phyloP scores from a whole-genome alignment of 64 coral and sea anemone genomes.

The Dendronephthya gigantea region DNA sequence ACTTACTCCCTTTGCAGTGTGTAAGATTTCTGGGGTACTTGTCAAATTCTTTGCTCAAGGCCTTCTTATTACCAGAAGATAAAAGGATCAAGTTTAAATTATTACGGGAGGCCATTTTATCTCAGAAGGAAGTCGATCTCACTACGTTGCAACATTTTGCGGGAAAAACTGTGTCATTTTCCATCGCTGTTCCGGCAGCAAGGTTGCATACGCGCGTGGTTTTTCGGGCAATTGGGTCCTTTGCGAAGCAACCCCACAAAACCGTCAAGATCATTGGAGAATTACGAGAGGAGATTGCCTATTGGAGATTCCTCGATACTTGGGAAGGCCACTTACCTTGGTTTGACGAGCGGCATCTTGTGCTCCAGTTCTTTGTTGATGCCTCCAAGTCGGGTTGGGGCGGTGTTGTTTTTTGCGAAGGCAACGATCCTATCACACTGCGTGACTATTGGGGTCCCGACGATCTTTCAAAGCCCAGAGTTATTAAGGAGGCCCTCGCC shows the following conservation, averaged over 20 bases:
- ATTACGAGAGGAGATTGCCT: not conserved
- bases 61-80: slow-evolving; percentile 2
- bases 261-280: not conserved
- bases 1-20: not conserved
- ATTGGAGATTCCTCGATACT: not conserved
- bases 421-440: not conserved
- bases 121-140: not conserved
- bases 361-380: not conserved
- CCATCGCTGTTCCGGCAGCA: not conserved
- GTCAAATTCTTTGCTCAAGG: not conserved
- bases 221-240: not conserved
- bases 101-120: slow-evolving; percentile 8
- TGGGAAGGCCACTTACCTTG: not conserved
- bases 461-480: not conserved
- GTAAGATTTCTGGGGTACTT: slow-evolving; percentile 9
- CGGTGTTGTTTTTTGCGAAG: not conserved
- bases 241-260: not conserved
- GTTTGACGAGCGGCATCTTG: not conserved
- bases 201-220: not conserved
- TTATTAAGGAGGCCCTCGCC: not conserved
- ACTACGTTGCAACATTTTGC: slow-evolving; percentile 15
- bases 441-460: not conserved
- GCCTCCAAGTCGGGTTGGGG: not conserved
- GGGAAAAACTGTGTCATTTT: slow-evolving; percentile 1
- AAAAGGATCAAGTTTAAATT: not conserved